These are phyloP conservation scores for Geodia barretti DNA, from an alignment of 37 sponge, comb jelly and placozoan species.

Conservation along the genomic window DNA sequence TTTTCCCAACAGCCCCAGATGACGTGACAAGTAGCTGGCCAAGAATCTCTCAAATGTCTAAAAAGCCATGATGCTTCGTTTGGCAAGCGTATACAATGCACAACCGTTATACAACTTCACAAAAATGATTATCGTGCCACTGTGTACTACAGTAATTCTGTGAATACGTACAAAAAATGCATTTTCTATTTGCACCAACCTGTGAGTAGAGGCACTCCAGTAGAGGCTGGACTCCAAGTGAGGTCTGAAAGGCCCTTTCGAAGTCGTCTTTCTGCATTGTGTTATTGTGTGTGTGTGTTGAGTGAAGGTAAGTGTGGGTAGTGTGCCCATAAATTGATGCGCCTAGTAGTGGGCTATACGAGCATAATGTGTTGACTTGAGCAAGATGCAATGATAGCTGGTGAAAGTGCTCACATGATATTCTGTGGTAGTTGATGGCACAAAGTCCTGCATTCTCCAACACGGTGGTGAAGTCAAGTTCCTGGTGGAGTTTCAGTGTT, in stretches of 20 bases:
- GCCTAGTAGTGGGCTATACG: background rate
- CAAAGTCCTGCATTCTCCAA: conserved; percentile 3
- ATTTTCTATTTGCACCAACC: conserved; percentile 5
- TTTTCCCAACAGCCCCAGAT: too few relatives aligned
- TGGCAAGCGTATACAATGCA: too few relatives aligned
- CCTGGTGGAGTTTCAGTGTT: conserved; percentile 31
- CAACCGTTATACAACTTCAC: too few relatives aligned
- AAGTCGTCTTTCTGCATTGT: conserved; percentile 17
- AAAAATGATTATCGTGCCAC: too few relatives aligned
- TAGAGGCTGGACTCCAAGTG: conserved; percentile 13
- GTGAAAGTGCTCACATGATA: background rate
- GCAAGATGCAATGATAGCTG: background rate
- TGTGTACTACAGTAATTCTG: too few relatives aligned
- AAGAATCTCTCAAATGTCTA: too few relatives aligned
- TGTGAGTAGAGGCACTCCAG: conserved; percentile 40
- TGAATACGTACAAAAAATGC: too few relatives aligned
- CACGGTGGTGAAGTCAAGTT: conserved; percentile 11
- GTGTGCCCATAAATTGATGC: background rate
- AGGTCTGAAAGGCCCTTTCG: background rate
- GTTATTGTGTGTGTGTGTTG: background rate
- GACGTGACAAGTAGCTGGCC: too few relatives aligned
- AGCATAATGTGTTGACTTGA: too few relatives aligned
- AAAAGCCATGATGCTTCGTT: too few relatives aligned
- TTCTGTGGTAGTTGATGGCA: too few relatives aligned
- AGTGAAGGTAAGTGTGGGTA: background rate